These are phyloP conservation scores for Microcebus lehilahytsara DNA, from an alignment of 2,113 vertebrate genomes.

Conservation along the genomic window DNA sequence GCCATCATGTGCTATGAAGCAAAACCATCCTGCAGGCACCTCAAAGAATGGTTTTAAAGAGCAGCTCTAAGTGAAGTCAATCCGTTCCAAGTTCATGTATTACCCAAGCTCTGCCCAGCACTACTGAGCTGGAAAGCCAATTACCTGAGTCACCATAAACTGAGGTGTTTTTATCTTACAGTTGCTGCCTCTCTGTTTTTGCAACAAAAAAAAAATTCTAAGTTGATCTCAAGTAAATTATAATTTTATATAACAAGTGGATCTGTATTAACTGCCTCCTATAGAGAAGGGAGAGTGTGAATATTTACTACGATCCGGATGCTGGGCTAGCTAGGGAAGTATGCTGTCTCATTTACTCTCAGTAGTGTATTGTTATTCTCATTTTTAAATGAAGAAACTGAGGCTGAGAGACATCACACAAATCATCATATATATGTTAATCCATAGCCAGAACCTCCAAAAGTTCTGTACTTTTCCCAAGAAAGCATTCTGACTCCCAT, in stretches of 20 bases:
- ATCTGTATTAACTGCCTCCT: neutral
- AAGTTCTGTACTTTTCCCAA: neutral
- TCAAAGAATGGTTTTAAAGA: neutral
- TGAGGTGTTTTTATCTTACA: neutral
- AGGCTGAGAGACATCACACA: neutral
- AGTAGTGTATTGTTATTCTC: neutral
- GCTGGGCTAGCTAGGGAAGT: neutral
- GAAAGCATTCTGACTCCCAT: neutral
- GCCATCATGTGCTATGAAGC: neutral
- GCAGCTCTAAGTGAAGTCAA: neutral
- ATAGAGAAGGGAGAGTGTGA: neutral
- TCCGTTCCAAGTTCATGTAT: neutral
- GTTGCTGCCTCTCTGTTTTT: neutral
- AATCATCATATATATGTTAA: neutral
- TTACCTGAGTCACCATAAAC: neutral
- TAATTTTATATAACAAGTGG: neutral
- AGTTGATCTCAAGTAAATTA: neutral
- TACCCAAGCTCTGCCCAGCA: neutral
- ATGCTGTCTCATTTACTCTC: neutral
- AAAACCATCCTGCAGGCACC: neutral
- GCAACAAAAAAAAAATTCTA: neutral
- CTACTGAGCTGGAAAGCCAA: neutral
- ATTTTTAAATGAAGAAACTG: neutral
- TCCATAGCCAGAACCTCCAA: neutral
- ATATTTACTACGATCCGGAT: neutral